Evolutionary conservation across 2,888 invertebrate species (phyloP).

Genomic region (Scaptodrosophila latifasciaeformis): DNA sequence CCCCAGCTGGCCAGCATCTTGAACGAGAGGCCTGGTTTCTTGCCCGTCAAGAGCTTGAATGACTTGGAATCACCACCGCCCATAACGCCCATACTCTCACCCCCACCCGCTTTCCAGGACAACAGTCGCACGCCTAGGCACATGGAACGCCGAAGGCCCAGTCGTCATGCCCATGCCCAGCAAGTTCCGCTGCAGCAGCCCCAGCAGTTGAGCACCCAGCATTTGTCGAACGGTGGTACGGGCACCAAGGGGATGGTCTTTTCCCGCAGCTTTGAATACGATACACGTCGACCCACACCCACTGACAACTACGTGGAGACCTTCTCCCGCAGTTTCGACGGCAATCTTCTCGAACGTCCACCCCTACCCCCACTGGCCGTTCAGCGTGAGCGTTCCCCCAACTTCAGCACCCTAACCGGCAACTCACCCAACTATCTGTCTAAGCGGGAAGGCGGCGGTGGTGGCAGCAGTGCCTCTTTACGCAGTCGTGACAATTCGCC

Average conservation of each 20-base stretch:
- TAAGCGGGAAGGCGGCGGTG: constrained; percentile 70
- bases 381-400: constrained; percentile 70
- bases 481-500: constrained; percentile 74
- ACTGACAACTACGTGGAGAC: constrained; percentile 72
- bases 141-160: constrained; percentile 53
- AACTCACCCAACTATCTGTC: constrained; percentile 74
- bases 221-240: constrained; percentile 36
- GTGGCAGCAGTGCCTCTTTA: constrained; percentile 55
- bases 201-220: constrained; percentile 48
- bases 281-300: constrained; percentile 69
- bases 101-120: constrained; percentile 83
- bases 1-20: constrained; percentile 72
- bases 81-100: constrained; percentile 82
- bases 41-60: constrained; percentile 72
- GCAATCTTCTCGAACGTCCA: constrained; percentile 71
- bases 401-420: constrained; percentile 74
- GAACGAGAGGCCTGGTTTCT: constrained; percentile 74
- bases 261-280: constrained; percentile 75
- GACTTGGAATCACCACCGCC: constrained; percentile 78
- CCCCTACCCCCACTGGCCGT: constrained; percentile 45
- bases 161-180: constrained; percentile 30
- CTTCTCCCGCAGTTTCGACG: constrained; percentile 75
- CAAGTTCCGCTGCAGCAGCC: constrained; percentile 35
- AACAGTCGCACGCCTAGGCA: constrained; percentile 67
- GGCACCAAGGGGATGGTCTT: constrained; percentile 74